Conservation (phyloP, 2,888 invertebrate genomes). For the Pomacea canaliculata region DNA sequence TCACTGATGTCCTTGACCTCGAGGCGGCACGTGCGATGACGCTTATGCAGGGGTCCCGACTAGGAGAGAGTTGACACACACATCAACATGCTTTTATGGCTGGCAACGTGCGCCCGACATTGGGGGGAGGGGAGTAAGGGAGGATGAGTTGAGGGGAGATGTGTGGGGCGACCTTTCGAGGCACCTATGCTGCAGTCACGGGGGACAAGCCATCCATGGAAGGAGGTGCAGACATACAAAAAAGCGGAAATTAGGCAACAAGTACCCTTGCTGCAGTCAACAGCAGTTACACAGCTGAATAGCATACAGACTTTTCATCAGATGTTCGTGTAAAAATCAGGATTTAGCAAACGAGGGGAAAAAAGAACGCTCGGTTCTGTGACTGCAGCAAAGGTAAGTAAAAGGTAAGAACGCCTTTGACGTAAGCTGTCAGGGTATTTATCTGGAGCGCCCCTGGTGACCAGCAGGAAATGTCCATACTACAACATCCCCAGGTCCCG, state of each 20-base stretch:
- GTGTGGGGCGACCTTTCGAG: not conserved
- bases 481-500: too few species aligned
- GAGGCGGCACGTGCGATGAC: slow-evolving; percentile 42
- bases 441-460: too few species aligned
- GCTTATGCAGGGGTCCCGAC: slow-evolving; percentile 31
- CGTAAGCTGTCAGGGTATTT: too few species aligned
- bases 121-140: too few species aligned
- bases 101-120: not conserved
- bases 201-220: not conserved
- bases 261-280: slow-evolving; percentile 31
- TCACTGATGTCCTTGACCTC: slow-evolving; percentile 42
- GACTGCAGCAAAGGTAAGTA: slow-evolving; percentile 32
- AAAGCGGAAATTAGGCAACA: not conserved
- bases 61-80: slow-evolving; percentile 14
- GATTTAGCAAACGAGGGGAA: too few species aligned
- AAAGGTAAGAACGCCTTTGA: too few species aligned
- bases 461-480: too few species aligned
- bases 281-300: not conserved
- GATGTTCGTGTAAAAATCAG: too few species aligned
- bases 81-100: not conserved
- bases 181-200: slow-evolving; percentile 55
- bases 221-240: not conserved
- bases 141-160: not conserved
- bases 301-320: too few species aligned
- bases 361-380: slow-evolving; percentile 3